phyloP scores from a whole-genome alignment of 1,140 invertebrate genomes.

The Meloidogyne exigua region DNA sequence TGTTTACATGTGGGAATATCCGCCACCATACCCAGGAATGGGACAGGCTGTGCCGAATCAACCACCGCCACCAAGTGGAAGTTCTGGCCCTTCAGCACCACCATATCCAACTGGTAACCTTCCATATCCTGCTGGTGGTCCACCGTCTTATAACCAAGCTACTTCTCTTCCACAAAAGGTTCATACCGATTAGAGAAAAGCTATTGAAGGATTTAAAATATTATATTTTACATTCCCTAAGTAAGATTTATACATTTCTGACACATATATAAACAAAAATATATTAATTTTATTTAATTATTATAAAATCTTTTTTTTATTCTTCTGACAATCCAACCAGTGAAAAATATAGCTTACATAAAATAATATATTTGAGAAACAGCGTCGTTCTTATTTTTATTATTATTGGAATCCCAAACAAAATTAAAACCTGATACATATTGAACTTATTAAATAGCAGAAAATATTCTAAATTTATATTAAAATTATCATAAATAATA shows the following conservation, averaged over 20 bases:
- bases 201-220: background rate
- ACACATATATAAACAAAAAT: too few relatives aligned
- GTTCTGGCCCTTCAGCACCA: background rate
- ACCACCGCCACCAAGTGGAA: background rate
- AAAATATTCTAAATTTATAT: background rate
- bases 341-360: too few relatives aligned
- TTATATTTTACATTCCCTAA: background rate
- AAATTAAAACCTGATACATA: too few relatives aligned
- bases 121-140: slow-evolving; percentile 39
- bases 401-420: too few relatives aligned
- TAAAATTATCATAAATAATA: background rate
- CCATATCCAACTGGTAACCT: background rate
- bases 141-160: slow-evolving; percentile 39
- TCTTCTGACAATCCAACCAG: too few relatives aligned
- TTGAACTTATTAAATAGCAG: too few relatives aligned
- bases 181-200: background rate
- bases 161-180: slow-evolving; percentile 37
- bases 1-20: slow-evolving; percentile 50
- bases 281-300: too few relatives aligned
- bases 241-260: background rate
- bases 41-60: slow-evolving; percentile 13
- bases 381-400: too few relatives aligned
- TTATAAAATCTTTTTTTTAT: too few relatives aligned
- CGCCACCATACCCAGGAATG: slow-evolving; percentile 49
- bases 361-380: too few relatives aligned